Evolutionary conservation across 2,113 vertebrate species (phyloP).

Genomic region (Callospermophilus lateralis): DNA sequence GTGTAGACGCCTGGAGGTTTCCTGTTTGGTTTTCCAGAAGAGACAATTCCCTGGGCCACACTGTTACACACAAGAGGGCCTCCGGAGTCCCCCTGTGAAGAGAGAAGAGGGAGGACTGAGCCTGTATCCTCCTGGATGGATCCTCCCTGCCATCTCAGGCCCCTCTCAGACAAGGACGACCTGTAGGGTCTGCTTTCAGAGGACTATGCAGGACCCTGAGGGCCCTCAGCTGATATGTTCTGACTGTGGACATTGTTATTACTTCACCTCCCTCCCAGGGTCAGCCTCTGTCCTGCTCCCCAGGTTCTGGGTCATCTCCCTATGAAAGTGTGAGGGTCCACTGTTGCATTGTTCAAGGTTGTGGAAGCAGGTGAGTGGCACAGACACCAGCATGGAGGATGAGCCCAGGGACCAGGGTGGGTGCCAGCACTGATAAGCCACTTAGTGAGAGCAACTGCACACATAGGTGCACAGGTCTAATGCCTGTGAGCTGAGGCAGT

Average conservation of each 20-base stretch:
- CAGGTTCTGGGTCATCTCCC: too few relatives aligned
- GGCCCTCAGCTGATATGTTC: background rate
- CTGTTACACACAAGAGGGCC: constrained; percentile 60
- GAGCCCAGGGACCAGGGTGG: too few relatives aligned
- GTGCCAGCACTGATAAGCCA: background rate
- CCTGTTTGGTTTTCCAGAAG: rapidly evolving
- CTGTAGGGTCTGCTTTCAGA: rapidly evolving
- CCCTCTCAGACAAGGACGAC: too few relatives aligned
- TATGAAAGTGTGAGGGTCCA: rapidly evolving
- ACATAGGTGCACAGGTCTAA: rapidly evolving
- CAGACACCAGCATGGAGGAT: background rate
- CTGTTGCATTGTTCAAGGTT: background rate
- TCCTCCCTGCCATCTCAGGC: background rate
- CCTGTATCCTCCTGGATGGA: background rate
- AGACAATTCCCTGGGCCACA: constrained; percentile 59
- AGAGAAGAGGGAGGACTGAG: background rate
- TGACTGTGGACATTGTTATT: background rate
- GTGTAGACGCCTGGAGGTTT: background rate
- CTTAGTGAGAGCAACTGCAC: background rate
- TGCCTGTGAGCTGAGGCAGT: rapidly evolving
- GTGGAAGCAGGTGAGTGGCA: too few relatives aligned
- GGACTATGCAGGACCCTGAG: background rate
- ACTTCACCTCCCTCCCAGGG: background rate
- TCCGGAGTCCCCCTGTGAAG: constrained; percentile 67
- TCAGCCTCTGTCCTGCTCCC: background rate